Base-by-base conservation (phyloP, 2,888 invertebrate species). In the Synanthedon myopaeformis region DNA sequence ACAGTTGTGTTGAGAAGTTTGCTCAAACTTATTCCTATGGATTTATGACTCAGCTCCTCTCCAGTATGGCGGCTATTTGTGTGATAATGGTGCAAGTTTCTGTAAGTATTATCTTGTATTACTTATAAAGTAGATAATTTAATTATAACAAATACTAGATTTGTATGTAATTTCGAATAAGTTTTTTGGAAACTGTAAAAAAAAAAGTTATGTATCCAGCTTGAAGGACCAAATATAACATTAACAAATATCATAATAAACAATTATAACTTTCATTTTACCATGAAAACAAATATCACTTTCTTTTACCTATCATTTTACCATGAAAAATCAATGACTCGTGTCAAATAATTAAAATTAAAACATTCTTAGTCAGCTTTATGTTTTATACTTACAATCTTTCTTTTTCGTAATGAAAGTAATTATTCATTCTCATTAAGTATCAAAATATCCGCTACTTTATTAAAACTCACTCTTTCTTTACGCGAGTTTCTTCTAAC, bases 61-160 rank as follows among this genome's bases (percentile, higher is more conserved):
- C 85, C 19, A 87, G 87, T 61, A 78, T 81, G 80, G 83, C 84
- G 12, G 86, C 86, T 45, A 86, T 87, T 70, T 86, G 87, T 70
- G 83, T 81, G 51, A 80, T 86, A 67, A 87, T 87, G 87, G 85
- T 87, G 49, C 87, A 87, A 79, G 76, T 87, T 76, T 84, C 87
- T 78, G 87, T 87, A 71, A 79, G 79, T 35, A 35, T 5, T 35
- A 10, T 35, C 35, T 28, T 28, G 28, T 28, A 28, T 28, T 28
- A 59, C 57, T 56, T 53, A 60, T 58, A n/a, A n/a, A n/a, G n/a
- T n/a, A n/a, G n/a, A 58, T 42, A 4, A 42, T 42, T 42, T 42
- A 42, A n/a, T 42, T n/a, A 4, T 42, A 10, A 4, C 11, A 42
- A 42, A 42, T 4, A 42, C 42, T 42, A 42, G n/a, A n/a, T n/a